A percentile compares a stretch with the other conserved stretches of the same genome.
phyloP scores from a whole-genome alignment of 92 coral and sea anemone species.

The Scolanthus callimorphus region DNA sequence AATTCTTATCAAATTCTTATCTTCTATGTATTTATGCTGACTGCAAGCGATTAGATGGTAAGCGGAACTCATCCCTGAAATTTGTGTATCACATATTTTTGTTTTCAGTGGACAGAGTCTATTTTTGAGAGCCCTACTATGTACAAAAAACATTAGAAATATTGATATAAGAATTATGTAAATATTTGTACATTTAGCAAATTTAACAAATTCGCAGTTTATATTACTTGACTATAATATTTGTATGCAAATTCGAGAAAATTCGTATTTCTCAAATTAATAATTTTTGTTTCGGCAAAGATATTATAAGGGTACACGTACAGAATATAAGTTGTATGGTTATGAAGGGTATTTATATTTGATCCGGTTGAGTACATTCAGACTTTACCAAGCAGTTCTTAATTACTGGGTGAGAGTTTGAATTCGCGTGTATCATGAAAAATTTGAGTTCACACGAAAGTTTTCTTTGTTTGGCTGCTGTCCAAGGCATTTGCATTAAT shows the following conservation, averaged over 20 bases:
- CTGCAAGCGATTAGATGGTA: background rate
- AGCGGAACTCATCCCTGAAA: background rate
- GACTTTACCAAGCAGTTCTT: no score
- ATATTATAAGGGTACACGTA: no score
- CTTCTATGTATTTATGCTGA: background rate
- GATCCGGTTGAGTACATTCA: no score
- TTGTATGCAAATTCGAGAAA: background rate
- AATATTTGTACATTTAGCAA: background rate
- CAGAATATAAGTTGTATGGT: no score
- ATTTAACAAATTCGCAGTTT: background rate
- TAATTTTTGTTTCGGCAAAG: no score
- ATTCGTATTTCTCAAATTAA: background rate
- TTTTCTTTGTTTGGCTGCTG: no score
- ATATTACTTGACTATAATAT: background rate
- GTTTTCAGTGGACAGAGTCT: background rate
- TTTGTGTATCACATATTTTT: background rate
- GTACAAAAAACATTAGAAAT: conserved; percentile 10
- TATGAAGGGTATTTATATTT: no score
- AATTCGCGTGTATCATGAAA: no score
- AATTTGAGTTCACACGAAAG: no score
- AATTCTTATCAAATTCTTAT: no score
- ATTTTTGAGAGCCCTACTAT: conserved; percentile 3
- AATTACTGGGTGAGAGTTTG: no score
- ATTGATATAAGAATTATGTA: conserved; percentile 4
- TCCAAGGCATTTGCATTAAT: no score